Evolutionary conservation across 2,797 vertebrate species (phyloP).

Genomic region (Poeciliopsis presidionis): DNA sequence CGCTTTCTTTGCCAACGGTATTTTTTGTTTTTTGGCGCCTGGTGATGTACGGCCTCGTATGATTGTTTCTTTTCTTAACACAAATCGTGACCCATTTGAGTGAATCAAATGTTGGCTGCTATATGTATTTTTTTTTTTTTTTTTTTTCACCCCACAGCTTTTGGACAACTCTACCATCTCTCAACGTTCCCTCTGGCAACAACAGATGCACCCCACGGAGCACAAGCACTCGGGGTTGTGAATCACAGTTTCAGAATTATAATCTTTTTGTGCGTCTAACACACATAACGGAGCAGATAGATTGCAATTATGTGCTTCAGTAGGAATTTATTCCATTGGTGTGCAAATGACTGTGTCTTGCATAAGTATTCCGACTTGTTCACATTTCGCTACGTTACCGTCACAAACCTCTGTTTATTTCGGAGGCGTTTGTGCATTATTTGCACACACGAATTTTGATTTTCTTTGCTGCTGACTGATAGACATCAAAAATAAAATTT

Average conservation of each 20-base stretch:
- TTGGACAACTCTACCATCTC: background rate
- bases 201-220: conserved; percentile 2
- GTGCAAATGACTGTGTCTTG: conserved; percentile 3
- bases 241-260: conserved; percentile 3
- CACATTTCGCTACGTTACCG: background rate
- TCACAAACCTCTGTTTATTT: background rate
- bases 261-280: conserved; percentile 11
- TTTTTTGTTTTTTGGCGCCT: background rate
- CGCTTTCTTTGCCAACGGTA: background rate
- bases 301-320: conserved; percentile 14
- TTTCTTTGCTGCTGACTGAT: background rate
- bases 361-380: background rate
- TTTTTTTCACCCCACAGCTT: background rate
- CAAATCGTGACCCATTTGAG: background rate
- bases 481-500: too few relatives aligned
- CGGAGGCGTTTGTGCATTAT: background rate
- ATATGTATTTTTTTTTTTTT: background rate
- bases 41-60: background rate
- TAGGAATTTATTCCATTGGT: conserved; percentile 2
- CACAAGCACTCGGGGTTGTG: background rate
- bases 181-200: conserved; percentile 1
- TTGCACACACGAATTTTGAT: background rate
- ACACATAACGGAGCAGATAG: background rate
- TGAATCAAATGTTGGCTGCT: background rate
- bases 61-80: background rate